Percentiles rank a stretch among this genome's conserved stretches.
These are phyloP conservation scores for Homalodisca vitripennis DNA, from an alignment of 1,140 invertebrate genomes.

Conservation along the genomic window DNA sequence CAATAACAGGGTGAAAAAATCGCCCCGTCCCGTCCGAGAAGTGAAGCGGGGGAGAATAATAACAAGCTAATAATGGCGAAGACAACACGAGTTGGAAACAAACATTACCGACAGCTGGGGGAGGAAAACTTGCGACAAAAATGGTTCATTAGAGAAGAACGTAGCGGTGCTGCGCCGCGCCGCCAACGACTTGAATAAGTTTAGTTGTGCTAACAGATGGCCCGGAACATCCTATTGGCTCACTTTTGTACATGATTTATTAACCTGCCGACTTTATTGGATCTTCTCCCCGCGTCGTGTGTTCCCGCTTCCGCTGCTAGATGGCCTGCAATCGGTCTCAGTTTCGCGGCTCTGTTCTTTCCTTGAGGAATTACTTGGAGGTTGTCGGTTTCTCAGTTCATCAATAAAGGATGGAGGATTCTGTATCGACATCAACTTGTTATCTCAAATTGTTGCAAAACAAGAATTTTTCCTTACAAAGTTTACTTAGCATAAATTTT, in stretches of 20 bases:
- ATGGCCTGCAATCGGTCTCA: neutral
- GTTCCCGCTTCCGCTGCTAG: neutral
- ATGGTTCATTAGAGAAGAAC: conserved; percentile 17
- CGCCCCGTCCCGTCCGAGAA: too few relatives aligned
- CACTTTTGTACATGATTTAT: conserved; percentile 13
- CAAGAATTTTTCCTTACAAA: too few relatives aligned
- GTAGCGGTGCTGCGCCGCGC: too few relatives aligned
- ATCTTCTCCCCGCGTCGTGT: neutral
- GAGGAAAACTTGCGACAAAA: conserved; percentile 4
- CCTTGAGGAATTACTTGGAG: too few relatives aligned
- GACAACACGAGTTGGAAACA: conserved; percentile 13
- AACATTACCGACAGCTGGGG: conserved; percentile 17
- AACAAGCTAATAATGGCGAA: conserved; percentile 14
- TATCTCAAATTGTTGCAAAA: too few relatives aligned
- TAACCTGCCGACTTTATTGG: neutral
- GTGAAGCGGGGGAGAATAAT: conserved; percentile 17
- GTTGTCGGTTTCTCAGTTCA: too few relatives aligned
- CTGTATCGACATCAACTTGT: too few relatives aligned
- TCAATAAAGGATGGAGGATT: too few relatives aligned
- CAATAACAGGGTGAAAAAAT: too few relatives aligned
- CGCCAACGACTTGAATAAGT: conserved; percentile 7
- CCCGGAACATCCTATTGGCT: neutral
- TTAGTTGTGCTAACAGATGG: conserved; percentile 17
- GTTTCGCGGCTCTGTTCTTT: too few relatives aligned
- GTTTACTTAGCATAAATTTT: too few relatives aligned